Conservation (phyloP, 2,113 vertebrate genomes). For the Sinocyclocheilus rhinocerous region DNA sequence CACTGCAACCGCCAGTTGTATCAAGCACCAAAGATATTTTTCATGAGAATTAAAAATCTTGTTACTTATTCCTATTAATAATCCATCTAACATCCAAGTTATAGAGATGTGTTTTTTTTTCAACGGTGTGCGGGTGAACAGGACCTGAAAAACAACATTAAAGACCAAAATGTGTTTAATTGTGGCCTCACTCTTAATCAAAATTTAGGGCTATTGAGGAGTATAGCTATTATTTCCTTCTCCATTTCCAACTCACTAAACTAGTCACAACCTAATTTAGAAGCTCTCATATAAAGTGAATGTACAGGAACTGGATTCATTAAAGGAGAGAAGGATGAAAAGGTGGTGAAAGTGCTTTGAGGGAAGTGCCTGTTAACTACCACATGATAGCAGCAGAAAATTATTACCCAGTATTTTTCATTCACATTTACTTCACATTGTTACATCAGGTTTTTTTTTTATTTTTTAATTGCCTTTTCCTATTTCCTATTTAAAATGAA, state of each 20-base stretch:
- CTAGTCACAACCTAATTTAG: not conserved
- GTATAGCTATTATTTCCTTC: not conserved
- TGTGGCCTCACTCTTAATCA: not conserved
- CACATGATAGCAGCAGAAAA: not conserved
- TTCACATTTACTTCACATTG: not conserved
- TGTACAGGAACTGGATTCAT: not conserved
- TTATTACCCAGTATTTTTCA: slow-evolving; percentile 14
- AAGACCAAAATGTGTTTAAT: slow-evolving; percentile 6
- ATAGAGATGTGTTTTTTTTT: too few relatives aligned
- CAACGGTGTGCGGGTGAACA: not conserved
- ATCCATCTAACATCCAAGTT: too few relatives aligned
- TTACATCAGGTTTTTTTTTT: not conserved
- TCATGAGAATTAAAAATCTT: too few relatives aligned
- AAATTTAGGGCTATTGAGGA: not conserved
- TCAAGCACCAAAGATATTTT: too few relatives aligned
- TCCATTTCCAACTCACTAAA: slow-evolving; percentile 1
- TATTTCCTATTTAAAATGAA: not conserved
- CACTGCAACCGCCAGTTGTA: too few relatives aligned
- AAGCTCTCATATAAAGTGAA: not conserved
- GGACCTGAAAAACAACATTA: slow-evolving; percentile 9
- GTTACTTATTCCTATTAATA: too few relatives aligned
- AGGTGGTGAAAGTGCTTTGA: not conserved
- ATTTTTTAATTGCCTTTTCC: not conserved
- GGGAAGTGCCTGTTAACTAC: not conserved
- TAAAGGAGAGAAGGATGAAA: not conserved